These are phyloP conservation scores for rabbit (Oryctolagus cuniculus) DNA, from an alignment of 2,113 vertebrate species.

Conservation along the genomic window mOryCun1.1 NC_091441.1:1157501-1158000, in stretches of 20 bases:
- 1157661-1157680: fast-evolving
- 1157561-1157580: too few relatives aligned
- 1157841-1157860: neutral
- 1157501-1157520: too few relatives aligned
- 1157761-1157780: too few relatives aligned
- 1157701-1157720: neutral
- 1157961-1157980: fast-evolving
- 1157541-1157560: too few relatives aligned
- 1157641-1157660: fast-evolving
- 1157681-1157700: neutral
- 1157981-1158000: neutral
- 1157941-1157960: fast-evolving
- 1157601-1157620: fast-evolving
- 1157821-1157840: neutral
- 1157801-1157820: neutral
- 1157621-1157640: fast-evolving
- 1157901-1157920: fast-evolving
- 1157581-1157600: neutral
- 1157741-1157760: too few relatives aligned
- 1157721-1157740: neutral
- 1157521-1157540: too few relatives aligned
- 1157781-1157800: neutral
- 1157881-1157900: fast-evolving
- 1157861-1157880: fast-evolving
- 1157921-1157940: neutral